Percentiles rank a stretch among this genome's conserved stretches.
Conservation (phyloP, 2,797 vertebrate genomes). For the Astyanax mexicanus region DNA sequence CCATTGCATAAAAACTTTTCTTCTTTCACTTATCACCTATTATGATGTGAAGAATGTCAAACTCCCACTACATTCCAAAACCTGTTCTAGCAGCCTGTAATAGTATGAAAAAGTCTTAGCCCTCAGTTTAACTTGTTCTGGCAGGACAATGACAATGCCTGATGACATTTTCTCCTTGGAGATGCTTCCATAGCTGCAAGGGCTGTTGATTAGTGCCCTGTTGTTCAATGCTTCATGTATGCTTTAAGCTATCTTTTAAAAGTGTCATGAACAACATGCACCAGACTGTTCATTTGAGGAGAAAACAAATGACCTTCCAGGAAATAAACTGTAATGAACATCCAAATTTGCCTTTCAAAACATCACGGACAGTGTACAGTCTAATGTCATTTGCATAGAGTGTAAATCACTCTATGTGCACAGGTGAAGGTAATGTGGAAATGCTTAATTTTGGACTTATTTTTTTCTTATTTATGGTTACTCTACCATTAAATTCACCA, state of each 20-base stretch:
- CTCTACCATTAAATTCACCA: too few relatives aligned
- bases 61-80: too few relatives aligned
- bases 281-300: neutral
- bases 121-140: neutral
- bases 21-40: too few relatives aligned
- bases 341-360: neutral
- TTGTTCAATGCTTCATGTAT: neutral
- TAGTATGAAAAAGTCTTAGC: neutral
- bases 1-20: too few relatives aligned
- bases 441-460: neutral
- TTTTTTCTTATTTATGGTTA: too few relatives aligned
- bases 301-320: neutral
- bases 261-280: too few relatives aligned
- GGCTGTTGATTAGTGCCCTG: neutral
- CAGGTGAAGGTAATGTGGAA: too few relatives aligned
- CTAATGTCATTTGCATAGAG: neutral
- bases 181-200: too few relatives aligned
- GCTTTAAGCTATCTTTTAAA: neutral
- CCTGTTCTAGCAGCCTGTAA: neutral
- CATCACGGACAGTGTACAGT: neutral
- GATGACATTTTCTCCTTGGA: too few relatives aligned
- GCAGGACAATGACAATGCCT: too few relatives aligned
- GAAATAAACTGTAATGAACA: neutral
- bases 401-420: too few relatives aligned
- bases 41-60: too few relatives aligned